Base-by-base conservation (phyloP, 2,888 invertebrate species). In the Serripes groenlandicus region DNA sequence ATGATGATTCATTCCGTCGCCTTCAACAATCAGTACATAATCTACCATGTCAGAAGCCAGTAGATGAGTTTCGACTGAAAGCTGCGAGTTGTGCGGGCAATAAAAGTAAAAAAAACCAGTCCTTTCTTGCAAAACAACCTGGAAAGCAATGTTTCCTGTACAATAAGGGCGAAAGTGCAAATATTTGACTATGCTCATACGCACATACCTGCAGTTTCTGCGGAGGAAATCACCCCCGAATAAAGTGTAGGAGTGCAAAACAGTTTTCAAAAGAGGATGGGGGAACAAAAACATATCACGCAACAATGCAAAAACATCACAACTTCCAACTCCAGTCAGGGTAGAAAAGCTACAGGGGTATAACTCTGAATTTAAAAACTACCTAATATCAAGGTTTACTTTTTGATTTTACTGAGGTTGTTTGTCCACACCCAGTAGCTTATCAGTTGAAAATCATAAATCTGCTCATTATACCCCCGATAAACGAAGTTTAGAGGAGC, bases 391-490 rank as follows among this genome's bases (percentile, higher is more conserved):
- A 15, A 75, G 69, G 7, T 79, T 79, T 42, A 23, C 1, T 0
- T 2, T 70, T 7, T 73, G 79, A 0, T 79, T 79, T 52, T 0
- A 30, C 21, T 52, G 74, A n/a, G 64, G 64, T 18, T 35, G 35
- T 72, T 42, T 37, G 2, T 32, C 9, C 5, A 28, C 56, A 26
- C 58, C 62, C 21, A 0, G 0, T 0, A n/a, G 4, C 1, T 26
- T 26, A n/a, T 18, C 15, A 30, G 11, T 1, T 30, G 26, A 30
- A 34, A 81, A 81, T 62, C 81, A 81, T 37, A 64, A 49, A 23
- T 81, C 81, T n/a, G 62, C 81, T 9, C n/a, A n/a, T n/a, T n/a
- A n/a, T n/a, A n/a, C n/a, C n/a, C n/a, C n/a, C n/a, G n/a, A n/a
- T n/a, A n/a, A n/a, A n/a, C n/a, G n/a, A n/a, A n/a, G n/a, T n/a